These are phyloP conservation scores for Drosophila nr. perissopoda DNA, from an alignment of 2,888 invertebrate genomes.

Conservation along the genomic window DNA sequence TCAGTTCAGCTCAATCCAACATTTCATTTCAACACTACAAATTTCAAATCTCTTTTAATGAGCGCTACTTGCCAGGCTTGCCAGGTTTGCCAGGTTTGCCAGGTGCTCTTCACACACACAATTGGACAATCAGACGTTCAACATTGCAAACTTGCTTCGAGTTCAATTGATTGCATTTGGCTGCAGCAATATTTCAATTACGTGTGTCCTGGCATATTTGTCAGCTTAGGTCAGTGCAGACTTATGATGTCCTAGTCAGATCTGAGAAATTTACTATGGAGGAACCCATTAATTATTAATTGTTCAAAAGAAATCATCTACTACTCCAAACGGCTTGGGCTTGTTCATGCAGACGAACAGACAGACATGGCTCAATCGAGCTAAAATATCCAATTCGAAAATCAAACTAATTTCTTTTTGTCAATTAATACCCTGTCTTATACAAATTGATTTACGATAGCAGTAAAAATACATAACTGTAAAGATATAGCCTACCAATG, in stretches of 20 bases:
- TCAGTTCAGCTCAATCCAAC: background rate
- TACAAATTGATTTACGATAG: background rate
- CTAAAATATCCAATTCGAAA: background rate
- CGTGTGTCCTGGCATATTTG: background rate
- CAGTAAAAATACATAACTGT: too few species aligned
- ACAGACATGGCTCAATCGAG: too few species aligned
- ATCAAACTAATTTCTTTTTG: background rate
- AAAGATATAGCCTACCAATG: too few species aligned
- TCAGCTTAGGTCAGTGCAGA: background rate
- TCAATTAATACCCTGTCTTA: background rate
- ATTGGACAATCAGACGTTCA: constrained; percentile 18
- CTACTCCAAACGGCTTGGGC: too few species aligned
- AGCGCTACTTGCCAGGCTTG: constrained; percentile 26
- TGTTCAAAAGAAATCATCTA: background rate
- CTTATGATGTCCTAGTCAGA: background rate
- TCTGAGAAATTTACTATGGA: background rate
- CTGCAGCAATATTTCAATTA: background rate
- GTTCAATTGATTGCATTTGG: background rate
- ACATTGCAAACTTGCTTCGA: constrained; percentile 1
- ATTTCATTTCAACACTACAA: background rate
- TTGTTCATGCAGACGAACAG: too few species aligned
- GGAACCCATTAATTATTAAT: background rate
- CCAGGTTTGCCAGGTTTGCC: constrained; percentile 21
- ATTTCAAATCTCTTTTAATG: constrained; percentile 27
- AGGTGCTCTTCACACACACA: constrained; percentile 17